Evolutionary conservation across 2,888 invertebrate species (phyloP), one percentile per base, ranked within the genome.

Genomic region (Pristionchus maxplancki): DNA sequence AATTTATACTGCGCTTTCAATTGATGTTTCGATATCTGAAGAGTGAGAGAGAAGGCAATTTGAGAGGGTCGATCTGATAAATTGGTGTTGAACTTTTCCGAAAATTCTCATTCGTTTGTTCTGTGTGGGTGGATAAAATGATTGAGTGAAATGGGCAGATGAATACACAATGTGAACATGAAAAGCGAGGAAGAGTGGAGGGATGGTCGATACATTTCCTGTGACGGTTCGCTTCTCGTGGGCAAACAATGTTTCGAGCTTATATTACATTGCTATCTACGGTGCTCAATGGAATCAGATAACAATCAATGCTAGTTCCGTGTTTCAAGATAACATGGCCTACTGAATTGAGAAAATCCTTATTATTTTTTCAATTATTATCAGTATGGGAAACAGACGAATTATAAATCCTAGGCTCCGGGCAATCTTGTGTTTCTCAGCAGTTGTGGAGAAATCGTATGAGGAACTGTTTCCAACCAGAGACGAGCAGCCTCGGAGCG

Each of bases 381-480:
- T n/a, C n/a, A n/a, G n/a, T n/a, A n/a, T n/a, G n/a, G n/a, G n/a
- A n/a, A n/a, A n/a, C n/a, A n/a, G n/a, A n/a, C n/a, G n/a, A n/a
- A n/a, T n/a, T n/a, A n/a, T n/a, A n/a, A n/a, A n/a, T n/a, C 92
- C 28, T 89, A 88, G n/a, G 90, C 89, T 34, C 91, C 92, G 2
- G 92, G 92, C 8, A 92, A 90, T 44, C 92, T 81, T 24, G 86
- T 78, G n/a, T 87, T 85, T 48, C 87, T 71, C 58, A 90, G 86
- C n/a, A 83, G 48, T 37, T 89, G 88, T 9, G 86, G 71, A 31
- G 84, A 89, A 87, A 91, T 85, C 8, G 89, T 28, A 5, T 90
- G 89, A 9, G 91, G 90, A 44, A 90, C 84, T 1, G 89, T 87
- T 1, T 90, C 86, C 31, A 90, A 89, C 91, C 91, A 91, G 3